These are phyloP conservation scores for Rhamphomyia laevipes DNA, from an alignment of 2,888 invertebrate genomes.

Conservation along the genomic window DNA sequence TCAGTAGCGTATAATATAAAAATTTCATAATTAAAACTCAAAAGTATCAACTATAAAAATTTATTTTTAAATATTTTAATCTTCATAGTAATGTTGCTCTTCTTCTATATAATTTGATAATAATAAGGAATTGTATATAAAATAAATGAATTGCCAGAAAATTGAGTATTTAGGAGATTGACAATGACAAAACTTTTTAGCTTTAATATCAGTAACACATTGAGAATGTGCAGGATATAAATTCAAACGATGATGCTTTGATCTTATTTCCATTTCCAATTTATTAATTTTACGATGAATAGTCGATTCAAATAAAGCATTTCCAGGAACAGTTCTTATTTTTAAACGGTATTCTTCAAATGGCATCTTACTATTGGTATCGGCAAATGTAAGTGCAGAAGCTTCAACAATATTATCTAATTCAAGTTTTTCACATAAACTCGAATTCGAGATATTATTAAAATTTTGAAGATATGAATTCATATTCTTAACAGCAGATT, in stretches of 20 bases:
- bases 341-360: background rate
- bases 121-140: too few relatives aligned
- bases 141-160: too few relatives aligned
- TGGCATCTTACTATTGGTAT: background rate
- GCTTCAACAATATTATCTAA: background rate
- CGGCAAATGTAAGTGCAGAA: background rate
- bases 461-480: constrained; percentile 13
- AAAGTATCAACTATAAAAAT: too few relatives aligned
- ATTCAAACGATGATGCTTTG: constrained; percentile 46
- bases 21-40: too few relatives aligned
- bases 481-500: constrained; percentile 19
- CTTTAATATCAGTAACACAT: constrained; percentile 30
- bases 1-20: too few relatives aligned
- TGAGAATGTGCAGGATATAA: constrained; percentile 37
- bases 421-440: background rate
- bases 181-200: too few relatives aligned
- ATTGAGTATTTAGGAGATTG: too few relatives aligned
- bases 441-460: background rate
- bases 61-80: too few relatives aligned
- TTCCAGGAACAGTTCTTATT: background rate
- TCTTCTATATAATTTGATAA: too few relatives aligned
- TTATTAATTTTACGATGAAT: background rate
- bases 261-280: constrained; percentile 19
- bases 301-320: background rate
- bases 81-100: too few relatives aligned